Evolutionary conservation across 2,113 vertebrate species (phyloP), one percentile per base, ranked within the genome.

Genomic region (Anoplopoma fimbria): DNA sequence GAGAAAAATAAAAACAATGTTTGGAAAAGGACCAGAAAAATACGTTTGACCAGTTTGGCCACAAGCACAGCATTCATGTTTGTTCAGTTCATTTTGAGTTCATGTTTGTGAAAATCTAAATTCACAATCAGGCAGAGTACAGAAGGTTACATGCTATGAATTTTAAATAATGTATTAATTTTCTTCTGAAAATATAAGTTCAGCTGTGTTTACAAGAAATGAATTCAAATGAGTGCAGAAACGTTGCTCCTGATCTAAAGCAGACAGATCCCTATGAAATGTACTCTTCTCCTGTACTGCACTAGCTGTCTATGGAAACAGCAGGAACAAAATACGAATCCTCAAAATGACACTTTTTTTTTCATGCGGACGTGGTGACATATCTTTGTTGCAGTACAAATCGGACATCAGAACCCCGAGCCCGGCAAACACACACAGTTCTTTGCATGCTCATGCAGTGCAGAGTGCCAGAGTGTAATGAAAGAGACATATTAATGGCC

Each of bases 401-500:
- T 92, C 88, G 84, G 90, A 93, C 91, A 92, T 93, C 91, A 91
- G 86, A 93, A 87, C 87, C 87, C 75, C 17, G 12, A 85, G 80
- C 87, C 88, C 74, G 2, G 88, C 64, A 71, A 88, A 90, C 88
- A 87, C 88, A 87, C 36, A 19, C 79, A 62, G 55, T 40, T 87
- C 84, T 85, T 49, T 61, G 79, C 87, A 42, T 64, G 72, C 82
- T 77, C 77, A 67, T 49, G 80, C 81, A 86, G 81, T 78, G 79
- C 89, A 88, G 85, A 82, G 79, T 87, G 76, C 88, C 84, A 90
- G 83, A 61, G 79, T 71, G 75, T 93, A 94, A 94, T 94, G 90
- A 94, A 94, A 94, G 89, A 94, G 93, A 94, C 91, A 85, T 94
- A 94, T 94, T 94, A 94, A 94, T 94, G 91, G 88, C 89, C 85